phyloP scores from a whole-genome alignment of 2,888 invertebrate genomes.

The Rosalia funebris region DNA sequence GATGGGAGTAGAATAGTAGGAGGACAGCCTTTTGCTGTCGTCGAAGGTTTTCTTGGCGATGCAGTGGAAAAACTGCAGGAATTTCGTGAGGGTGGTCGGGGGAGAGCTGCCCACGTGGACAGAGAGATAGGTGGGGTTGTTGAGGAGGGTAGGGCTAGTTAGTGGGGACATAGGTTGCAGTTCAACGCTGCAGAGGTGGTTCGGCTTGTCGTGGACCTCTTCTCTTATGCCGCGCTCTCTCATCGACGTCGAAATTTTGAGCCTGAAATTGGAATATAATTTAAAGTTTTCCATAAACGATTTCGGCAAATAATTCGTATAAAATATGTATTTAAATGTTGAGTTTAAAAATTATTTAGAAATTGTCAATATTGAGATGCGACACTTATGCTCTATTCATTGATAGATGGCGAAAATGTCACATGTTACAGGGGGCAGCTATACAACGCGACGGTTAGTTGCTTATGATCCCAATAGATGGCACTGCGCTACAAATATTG shows the following conservation, averaged over 20 bases:
- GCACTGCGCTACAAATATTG: too few relatives aligned
- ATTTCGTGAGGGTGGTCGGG: constrained; percentile 27
- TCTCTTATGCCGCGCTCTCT: constrained; percentile 5
- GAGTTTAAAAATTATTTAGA: too few relatives aligned
- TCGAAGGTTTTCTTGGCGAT: constrained; percentile 38
- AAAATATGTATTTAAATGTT: too few relatives aligned
- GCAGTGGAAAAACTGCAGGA: constrained; percentile 38
- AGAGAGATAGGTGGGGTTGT: constrained; percentile 22
- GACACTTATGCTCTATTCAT: too few relatives aligned
- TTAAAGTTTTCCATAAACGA: too few relatives aligned
- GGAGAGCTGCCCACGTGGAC: constrained; percentile 20
- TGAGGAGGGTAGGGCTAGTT: constrained; percentile 16
- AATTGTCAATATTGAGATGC: too few relatives aligned
- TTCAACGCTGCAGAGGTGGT: background rate
- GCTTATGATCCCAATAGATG: too few relatives aligned
- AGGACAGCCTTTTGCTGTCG: constrained; percentile 36
- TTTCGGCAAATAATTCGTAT: too few relatives aligned
- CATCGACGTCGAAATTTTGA: background rate
- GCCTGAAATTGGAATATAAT: too few relatives aligned
- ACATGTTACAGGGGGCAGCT: too few relatives aligned
- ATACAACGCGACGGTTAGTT: too few relatives aligned
- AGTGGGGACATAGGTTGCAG: constrained; percentile 10
- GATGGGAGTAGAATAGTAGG: constrained; percentile 24
- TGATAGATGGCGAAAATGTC: too few relatives aligned
- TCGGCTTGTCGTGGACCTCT: background rate